phyloP scores from a whole-genome alignment of 2,888 invertebrate genomes.

The Antitype chi region DNA sequence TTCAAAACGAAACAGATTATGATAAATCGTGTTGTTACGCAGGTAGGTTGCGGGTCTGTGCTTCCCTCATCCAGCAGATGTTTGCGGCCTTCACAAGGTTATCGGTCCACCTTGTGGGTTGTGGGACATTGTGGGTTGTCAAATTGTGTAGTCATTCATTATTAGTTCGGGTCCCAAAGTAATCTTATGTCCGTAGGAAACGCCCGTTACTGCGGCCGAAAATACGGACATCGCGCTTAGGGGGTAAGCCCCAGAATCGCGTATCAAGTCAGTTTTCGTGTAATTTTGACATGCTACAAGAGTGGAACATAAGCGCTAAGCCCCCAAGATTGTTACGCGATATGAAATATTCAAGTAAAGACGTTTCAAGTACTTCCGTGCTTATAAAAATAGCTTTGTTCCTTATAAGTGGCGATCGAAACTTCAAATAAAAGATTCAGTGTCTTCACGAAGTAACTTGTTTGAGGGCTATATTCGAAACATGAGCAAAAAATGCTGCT shows the following conservation, averaged over 20 bases:
- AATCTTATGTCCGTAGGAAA: neutral
- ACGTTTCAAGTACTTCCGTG: slow-evolving; percentile 26
- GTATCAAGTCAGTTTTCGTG: neutral
- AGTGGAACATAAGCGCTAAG: neutral
- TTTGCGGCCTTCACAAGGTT: too few species aligned
- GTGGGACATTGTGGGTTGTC: too few species aligned
- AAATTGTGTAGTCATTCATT: neutral
- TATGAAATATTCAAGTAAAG: slow-evolving; percentile 44
- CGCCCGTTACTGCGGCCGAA: too few species aligned
- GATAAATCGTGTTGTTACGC: too few species aligned
- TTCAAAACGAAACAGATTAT: too few species aligned
- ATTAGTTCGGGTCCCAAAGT: neutral
- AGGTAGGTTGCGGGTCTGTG: too few species aligned
- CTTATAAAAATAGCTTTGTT: slow-evolving; percentile 28
- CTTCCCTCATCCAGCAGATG: too few species aligned
- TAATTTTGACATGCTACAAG: neutral
- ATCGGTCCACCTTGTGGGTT: too few species aligned
- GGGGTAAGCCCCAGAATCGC: too few species aligned
- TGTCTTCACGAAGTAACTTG: neutral
- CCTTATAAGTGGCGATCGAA: slow-evolving; percentile 42
- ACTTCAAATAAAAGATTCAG: slow-evolving; percentile 39
- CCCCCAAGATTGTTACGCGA: neutral
- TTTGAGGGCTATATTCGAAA: neutral
- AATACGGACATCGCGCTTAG: too few species aligned
- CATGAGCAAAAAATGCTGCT: too few species aligned